phyloP scores from a whole-genome alignment of 2,888 invertebrate species.

The Agrypnus murinus region DNA sequence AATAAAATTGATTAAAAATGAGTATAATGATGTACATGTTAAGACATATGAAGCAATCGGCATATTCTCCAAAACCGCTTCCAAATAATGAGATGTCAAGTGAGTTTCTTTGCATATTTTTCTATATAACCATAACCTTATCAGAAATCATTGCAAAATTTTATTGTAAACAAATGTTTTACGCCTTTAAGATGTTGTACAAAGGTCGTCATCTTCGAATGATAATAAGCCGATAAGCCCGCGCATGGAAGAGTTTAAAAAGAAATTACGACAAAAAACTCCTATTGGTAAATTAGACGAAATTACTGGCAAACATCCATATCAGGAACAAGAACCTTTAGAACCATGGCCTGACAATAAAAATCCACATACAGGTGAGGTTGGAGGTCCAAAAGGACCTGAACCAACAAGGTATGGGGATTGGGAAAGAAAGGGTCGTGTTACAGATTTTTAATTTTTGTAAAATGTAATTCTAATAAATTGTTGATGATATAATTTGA shows the following conservation, averaged over 20 bases:
- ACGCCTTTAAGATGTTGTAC: conserved; percentile 25
- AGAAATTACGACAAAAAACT: conserved; percentile 81
- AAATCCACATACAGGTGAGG: conserved; percentile 95
- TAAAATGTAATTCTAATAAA: background rate
- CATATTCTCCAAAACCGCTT: conserved; percentile 56
- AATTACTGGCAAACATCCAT: conserved; percentile 80
- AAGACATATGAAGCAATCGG: conserved; percentile 62
- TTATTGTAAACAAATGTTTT: conserved; percentile 6
- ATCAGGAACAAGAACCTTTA: conserved; percentile 88
- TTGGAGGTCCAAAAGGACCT: conserved; percentile 96
- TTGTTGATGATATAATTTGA: background rate
- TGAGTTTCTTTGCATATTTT: conserved; percentile 2
- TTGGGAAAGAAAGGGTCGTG: conserved; percentile 99
- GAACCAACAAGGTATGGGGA: conserved; percentile 99
- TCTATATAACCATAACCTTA: conserved; percentile 20
- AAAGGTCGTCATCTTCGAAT: conserved; percentile 38
- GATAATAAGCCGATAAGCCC: conserved; percentile 68
- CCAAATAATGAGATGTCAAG: conserved; percentile 54
- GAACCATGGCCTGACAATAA: conserved; percentile 89
- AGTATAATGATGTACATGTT: conserved; percentile 68
- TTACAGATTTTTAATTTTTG: conserved; percentile 88
- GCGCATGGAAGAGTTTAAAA: conserved; percentile 80
- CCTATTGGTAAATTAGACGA: conserved; percentile 85
- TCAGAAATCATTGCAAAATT: conserved; percentile 11
- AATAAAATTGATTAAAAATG: conserved; percentile 58